Base-by-base conservation (phyloP, 2,888 invertebrate species). In the Epirrhoe alternata region DNA sequence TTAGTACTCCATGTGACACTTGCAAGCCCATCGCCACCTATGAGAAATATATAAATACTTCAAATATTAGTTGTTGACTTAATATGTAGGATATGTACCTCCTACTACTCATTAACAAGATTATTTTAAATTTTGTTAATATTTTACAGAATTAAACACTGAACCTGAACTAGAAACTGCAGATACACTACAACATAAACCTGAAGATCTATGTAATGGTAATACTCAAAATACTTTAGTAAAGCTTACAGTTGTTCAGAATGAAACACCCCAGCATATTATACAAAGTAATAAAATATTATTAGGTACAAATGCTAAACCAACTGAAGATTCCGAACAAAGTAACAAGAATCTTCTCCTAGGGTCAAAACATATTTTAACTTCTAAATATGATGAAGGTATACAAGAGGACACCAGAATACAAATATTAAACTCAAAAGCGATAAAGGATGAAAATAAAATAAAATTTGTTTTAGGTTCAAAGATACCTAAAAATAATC, bases 201-300 rank as follows among this genome's bases (percentile, higher is more conserved):
- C 59, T 38, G 45, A 64, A 54, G 42, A 60, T 53, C 8, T 30
- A 49, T 52, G 3, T 42, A 33, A 10, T 7, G 53, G 17, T 55
- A 53, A 68, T 50, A 47, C 30, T 61, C 30, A 53, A 30, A 47
- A 55, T 6, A 45, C n/a, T 47, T 17, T n/a, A 35, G 17, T 8
- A 10, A 61, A 54, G 47, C 16, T 5, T 31, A 6, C 47, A 57
- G 42, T 38, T 33, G 17, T 31, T 52, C 38, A 57, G 49, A 49
- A 52, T 57, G 8, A 66, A 33, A 10, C 56, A 17, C 1, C 38
- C 24, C 65, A 5, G 60, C 42, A 45, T 53, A 42, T 12, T 12
- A 66, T 74, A 47, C 63, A 65, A 45, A 69, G 66, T 38, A 87
- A 85, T 69, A 81, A 83, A 78, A 81, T 88, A 59, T 85, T 87